A percentile compares a stretch with the other conserved stretches of the same genome.
These are phyloP conservation scores for Arctocebus calabarensis DNA, from an alignment of 2,797 vertebrate species.

Conservation along the genomic window DNA sequence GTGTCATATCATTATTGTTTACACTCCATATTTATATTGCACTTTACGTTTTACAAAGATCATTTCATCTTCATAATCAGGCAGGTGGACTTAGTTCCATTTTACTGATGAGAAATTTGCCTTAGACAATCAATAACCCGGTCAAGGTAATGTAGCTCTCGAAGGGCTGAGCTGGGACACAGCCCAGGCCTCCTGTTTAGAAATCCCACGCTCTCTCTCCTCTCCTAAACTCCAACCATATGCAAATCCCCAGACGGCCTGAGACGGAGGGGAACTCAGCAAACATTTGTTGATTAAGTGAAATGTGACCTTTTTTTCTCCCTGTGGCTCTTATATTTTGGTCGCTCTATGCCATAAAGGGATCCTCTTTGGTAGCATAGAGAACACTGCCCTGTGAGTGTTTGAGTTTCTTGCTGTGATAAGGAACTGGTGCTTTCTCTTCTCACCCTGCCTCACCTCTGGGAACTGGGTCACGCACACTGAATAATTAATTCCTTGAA, in stretches of 20 bases:
- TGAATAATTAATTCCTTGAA: slow-evolving; percentile 79
- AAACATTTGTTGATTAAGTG: slow-evolving; percentile 66
- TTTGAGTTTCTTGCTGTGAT: slow-evolving; percentile 70
- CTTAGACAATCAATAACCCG: background rate
- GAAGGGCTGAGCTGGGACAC: background rate
- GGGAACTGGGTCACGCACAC: slow-evolving; percentile 72
- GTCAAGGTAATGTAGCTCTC: background rate
- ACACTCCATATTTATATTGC: background rate
- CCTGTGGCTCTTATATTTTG: background rate
- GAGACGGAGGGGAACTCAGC: background rate
- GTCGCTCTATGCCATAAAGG: slow-evolving; percentile 36
- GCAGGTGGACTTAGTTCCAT: background rate
- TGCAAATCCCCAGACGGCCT: slow-evolving; percentile 14
- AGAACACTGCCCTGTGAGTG: slow-evolving; percentile 37
- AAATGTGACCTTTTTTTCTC: slow-evolving; percentile 9
- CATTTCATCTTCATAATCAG: slow-evolving; percentile 16
- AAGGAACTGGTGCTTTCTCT: slow-evolving; percentile 53
- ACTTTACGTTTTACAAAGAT: slow-evolving; percentile 38
- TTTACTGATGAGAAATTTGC: slow-evolving; percentile 52
- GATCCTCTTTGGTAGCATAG: slow-evolving; percentile 31
- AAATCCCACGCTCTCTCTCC: background rate
- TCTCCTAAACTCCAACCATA: background rate
- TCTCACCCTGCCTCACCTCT: slow-evolving; percentile 54
- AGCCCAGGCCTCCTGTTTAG: background rate
- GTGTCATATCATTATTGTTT: slow-evolving; percentile 35